Evolutionary conservation across 2,888 invertebrate genomes (phyloP).

Genomic region (Sphecodes monilicornis): DNA sequence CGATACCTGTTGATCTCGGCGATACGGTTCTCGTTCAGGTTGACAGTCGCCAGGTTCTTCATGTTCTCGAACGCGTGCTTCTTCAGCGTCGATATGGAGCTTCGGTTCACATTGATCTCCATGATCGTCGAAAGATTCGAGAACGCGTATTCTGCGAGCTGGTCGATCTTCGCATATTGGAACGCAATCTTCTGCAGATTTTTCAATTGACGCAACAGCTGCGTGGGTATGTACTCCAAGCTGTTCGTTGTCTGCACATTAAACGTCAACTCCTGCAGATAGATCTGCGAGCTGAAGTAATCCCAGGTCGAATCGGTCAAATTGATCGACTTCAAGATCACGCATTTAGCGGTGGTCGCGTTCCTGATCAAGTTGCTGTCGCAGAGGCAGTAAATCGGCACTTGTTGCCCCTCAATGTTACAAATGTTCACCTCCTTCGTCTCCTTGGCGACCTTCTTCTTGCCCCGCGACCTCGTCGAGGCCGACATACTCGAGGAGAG

Average conservation of each 20-base stretch:
- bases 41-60: conserved; percentile 88
- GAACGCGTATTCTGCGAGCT: conserved; percentile 90
- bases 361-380: conserved; percentile 84
- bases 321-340: conserved; percentile 90
- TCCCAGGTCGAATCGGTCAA: conserved; percentile 91
- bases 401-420: conserved; percentile 86
- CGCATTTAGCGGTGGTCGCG: conserved; percentile 91
- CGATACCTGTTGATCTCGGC: conserved; percentile 87
- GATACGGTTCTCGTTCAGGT: conserved; percentile 91
- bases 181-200: conserved; percentile 89
- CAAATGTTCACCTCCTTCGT: conserved; percentile 85
- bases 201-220: conserved; percentile 88
- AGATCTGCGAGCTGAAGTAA: conserved; percentile 90
- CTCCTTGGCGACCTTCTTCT: conserved; percentile 74
- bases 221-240: conserved; percentile 90
- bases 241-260: conserved; percentile 89
- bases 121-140: conserved; percentile 90
- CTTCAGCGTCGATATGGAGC: conserved; percentile 89
- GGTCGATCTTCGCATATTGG: conserved; percentile 90
- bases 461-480: conserved; percentile 72
- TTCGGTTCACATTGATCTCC: conserved; percentile 89
- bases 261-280: conserved; percentile 89
- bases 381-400: conserved; percentile 89
- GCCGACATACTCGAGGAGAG: conserved; percentile 57
- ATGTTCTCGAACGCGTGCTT: conserved; percentile 91